A percentile compares a stretch with the other conserved stretches of the same genome.
These are phyloP conservation scores for Gadus chalcogrammus DNA, from an alignment of 2,113 vertebrate species.

Conservation along the genomic window DNA sequence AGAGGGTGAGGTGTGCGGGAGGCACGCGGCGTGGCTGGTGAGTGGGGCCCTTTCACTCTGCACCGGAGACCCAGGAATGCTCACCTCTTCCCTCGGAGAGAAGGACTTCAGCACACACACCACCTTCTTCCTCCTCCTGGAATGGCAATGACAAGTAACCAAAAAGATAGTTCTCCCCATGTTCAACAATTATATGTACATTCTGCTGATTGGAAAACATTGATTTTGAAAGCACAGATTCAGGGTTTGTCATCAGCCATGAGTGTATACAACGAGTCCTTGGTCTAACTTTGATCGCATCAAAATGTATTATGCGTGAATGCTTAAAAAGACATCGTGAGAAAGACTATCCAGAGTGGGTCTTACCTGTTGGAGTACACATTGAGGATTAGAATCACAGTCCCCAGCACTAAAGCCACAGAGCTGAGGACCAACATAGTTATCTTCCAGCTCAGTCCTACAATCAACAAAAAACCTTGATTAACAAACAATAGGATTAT, in stretches of 20 bases:
- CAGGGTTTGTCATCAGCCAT: no score
- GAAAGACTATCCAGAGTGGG: no score
- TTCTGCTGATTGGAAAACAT: no score
- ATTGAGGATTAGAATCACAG: conserved; percentile 78
- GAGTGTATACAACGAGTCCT: no score
- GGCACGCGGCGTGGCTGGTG: conserved; percentile 58
- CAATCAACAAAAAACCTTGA: background rate
- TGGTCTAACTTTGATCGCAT: no score
- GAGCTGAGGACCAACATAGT: conserved; percentile 82
- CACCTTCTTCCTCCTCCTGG: conserved; percentile 78
- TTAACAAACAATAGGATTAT: background rate
- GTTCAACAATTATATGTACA: no score
- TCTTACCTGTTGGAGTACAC: conserved; percentile 82
- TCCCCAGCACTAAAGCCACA: conserved; percentile 79
- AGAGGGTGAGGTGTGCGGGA: conserved; percentile 67
- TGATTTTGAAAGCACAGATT: no score
- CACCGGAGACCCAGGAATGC: conserved; percentile 64
- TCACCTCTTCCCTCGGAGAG: conserved; percentile 48
- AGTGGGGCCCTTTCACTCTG: conserved; percentile 65
- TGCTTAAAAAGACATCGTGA: no score
- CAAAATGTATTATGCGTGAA: no score
- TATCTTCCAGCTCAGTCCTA: conserved; percentile 84
- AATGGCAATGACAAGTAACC: background rate
- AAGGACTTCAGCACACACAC: conserved; percentile 76
- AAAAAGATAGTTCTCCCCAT: no score